Base-by-base conservation (phyloP, 2,888 invertebrate species). In the Blastobasis lacticolella region DNA sequence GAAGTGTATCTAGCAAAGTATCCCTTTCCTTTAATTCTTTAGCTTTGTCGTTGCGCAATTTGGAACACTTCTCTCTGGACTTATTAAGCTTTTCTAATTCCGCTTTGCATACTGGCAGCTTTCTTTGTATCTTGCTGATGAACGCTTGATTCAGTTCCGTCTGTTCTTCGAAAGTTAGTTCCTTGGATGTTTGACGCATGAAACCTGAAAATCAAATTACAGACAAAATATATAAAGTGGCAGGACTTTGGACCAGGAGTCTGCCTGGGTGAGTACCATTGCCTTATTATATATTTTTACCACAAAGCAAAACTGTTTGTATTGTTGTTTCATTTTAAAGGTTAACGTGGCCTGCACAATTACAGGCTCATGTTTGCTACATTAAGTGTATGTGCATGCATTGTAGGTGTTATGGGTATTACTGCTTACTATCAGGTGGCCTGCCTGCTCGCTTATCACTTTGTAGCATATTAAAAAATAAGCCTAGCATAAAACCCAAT, bases 151-250 rank as follows among this genome's bases (percentile, higher is more conserved):
- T 88, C 1, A 88, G 66, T 61, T 86, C 87, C 0, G 72, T 54
- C 63, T 88, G 88, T 45, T 88, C 88, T 46, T 86, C 84, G 62
- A 75, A 88, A 50, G 78, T 73, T 8, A 88, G 60, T 49, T 88
- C 85, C 5, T 67, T 48, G 40, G 76, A 53, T n/a, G 78, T 71
- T 63, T 80, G 75, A 8, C 76, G 75, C 69, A 83, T 72, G 41
- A 86, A 71, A 10, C 88, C 88, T 88, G 66, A 5, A 74, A 49
- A 51, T 46, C 37, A 50, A 10, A 42, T 44, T 37, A 44, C 4
- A 43, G n/a, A 37, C 43, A n/a, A n/a, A n/a, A n/a, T n/a, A 23
- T 23, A 23, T 23, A 1, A 40, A 40, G 40, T 8, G 6, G 40
- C 43, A 45, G 38, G 38, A 38, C 48, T 36, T 10, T 40, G 7